These are phyloP conservation scores for Marcusenius ussheri DNA, from an alignment of 2,113 vertebrate species.

Conservation along the genomic window DNA sequence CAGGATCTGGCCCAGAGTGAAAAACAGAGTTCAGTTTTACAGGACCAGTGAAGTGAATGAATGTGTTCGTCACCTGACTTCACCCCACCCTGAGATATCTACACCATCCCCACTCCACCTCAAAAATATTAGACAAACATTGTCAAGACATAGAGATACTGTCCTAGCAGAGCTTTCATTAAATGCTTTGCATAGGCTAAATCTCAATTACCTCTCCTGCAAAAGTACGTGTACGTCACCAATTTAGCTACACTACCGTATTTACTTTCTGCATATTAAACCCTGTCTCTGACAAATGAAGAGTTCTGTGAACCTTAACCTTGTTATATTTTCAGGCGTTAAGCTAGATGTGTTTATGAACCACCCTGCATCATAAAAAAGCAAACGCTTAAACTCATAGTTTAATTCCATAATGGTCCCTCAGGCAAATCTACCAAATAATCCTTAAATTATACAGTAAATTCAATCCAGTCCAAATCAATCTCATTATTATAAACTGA, in stretches of 20 bases:
- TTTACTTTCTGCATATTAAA: conserved; percentile 6
- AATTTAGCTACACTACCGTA: not conserved
- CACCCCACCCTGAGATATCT: not conserved
- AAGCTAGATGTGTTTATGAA: not conserved
- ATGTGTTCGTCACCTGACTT: not conserved
- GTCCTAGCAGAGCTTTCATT: not conserved
- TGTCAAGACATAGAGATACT: not conserved
- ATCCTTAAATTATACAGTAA: conserved; percentile 14
- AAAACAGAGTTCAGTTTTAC: not conserved
- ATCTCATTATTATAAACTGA: conserved; percentile 14
- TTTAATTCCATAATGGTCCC: conserved; percentile 13
- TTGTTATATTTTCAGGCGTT: not conserved
- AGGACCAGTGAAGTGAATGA: not conserved
- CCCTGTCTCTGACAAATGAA: not conserved
- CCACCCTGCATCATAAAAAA: not conserved
- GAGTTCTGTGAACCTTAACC: not conserved
- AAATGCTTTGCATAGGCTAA: not conserved
- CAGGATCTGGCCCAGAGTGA: not conserved
- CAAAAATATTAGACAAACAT: not conserved
- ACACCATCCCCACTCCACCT: not conserved
- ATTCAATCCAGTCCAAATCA: conserved; percentile 12
- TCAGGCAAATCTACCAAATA: conserved; percentile 16
- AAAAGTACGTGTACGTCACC: not conserved
- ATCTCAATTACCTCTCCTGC: not conserved
- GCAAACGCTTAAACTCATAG: not conserved